Evolutionary conservation across 2,797 vertebrate genomes (phyloP), one percentile per base, ranked within the genome.

Genomic region (Threskiornis aethiopicus): DNA sequence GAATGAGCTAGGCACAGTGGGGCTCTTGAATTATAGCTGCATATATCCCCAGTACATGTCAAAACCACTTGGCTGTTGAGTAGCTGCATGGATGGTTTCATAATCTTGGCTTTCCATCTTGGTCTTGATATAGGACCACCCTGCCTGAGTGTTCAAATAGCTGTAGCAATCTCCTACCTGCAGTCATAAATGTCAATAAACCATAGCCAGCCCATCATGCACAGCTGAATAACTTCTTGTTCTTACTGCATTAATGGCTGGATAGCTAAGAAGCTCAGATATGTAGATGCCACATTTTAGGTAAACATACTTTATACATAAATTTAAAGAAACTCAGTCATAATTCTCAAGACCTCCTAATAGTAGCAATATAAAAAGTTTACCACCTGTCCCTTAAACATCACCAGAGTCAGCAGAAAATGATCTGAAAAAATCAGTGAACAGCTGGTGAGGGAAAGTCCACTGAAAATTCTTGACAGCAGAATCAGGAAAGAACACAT

Each of bases 101-200:
- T 80, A 93, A 85, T 85, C 89, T 90, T 80, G 71, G 59, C 84
- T 87, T 89, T 95, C 67, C 26, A 61, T 90, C 83, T 87, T 67
- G 33, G 86, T 61, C 80, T 80, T 80, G 52, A 89, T 73, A 57
- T 22, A 90, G 42, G 93, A 92, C 93, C 88, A 97, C 89, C 67
- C 75, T 72, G 81, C 35, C 51, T 84, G 81, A 65, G 35, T n/a
- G 59, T 83, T 90, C 88, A 93, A 80, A 89, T 73, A 89, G 64
- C 75, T 85, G 71, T 65, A 81, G 81, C 78, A 94, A 81, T 85
- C 95, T 94, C 54, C 78, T 92, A 77, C 87, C 69, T 93, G 81
- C 65, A 83, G 61, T 47, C 78, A 93, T 92, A 95, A 97, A 91
- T 76, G 93, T 80, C 90, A 95, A 35, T 92, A 94, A 95, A 87